Base-by-base conservation (phyloP, 2,888 invertebrate genomes). In the Brachypterus glaber region DNA sequence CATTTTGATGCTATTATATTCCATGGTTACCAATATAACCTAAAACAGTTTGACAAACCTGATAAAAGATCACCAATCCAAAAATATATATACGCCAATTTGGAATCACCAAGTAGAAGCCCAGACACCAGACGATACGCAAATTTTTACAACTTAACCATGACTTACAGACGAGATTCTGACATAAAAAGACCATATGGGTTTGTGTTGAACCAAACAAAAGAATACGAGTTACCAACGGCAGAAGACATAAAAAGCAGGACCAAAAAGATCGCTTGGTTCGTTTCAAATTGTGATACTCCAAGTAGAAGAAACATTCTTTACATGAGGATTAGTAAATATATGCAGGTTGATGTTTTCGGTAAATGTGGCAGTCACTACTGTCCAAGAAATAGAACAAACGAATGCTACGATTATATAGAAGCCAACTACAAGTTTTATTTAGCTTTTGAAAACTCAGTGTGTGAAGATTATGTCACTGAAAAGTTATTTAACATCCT, bases 381-480 rank as follows among this genome's bases (percentile, higher is more conserved):
- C 49, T 70, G 61, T 38, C 46, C 54, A 1, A 48, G 43, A 31
- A 35, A 36, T 4, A 25, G 42, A 4, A 36, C 41, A 24, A 62
- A 69, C 7, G 60, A 51, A 9, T 72, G 72, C 40, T 63, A 63
- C 37, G 64, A 59, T 50, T 65, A 59, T 37, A 34, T 72, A 14
- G 70, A 67, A 48, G 65, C 65, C 29, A 66, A 73, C 36, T 84
- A 84, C 57, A 81, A 75, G 54, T 84, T 83, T 56, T 82, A 82
- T 51, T 59, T 83, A 30, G 71, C 74, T 1, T 75, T 84, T 52
- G 83, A 84, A 60, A 82, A 83, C 58, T 79, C 81, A 8, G 65
- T 80, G 41, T 76, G 81, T 47, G 56, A 68, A 36, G 77, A 78
- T 56, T 78, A 78, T 56, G 74, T 77, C 32, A 76, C 77, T 2